Base-by-base conservation (phyloP, 1,140 invertebrate genomes). In the Littorina saxatilis region DNA sequence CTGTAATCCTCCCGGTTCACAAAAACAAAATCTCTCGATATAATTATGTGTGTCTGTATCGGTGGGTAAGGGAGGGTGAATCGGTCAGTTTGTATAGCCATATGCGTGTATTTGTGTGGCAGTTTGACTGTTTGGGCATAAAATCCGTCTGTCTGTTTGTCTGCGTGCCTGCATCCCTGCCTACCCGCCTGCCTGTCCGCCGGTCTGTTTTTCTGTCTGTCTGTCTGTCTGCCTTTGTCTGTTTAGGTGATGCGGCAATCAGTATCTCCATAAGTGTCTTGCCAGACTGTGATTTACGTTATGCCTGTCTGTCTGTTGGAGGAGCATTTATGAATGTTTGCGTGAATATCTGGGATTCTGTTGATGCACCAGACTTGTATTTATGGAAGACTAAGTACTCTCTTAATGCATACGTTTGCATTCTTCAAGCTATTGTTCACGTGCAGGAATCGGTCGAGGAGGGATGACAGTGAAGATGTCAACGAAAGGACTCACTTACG, bases 401-500 rank as follows among this genome's bases (percentile, higher is more conserved):
- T 11, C 9, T 50, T 50, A 11, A 50, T 20, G 47, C 47, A 50
- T 50, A 11, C 9, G 47, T 50, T 50, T 50, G 9, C 9, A 50
- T 58, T 58, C 9, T 58, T n/a, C n/a, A n/a, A n/a, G n/a, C n/a
- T n/a, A n/a, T n/a, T n/a, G n/a, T n/a, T n/a, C n/a, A n/a, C n/a
- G n/a, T 39, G 27, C 76, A 78, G 76, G 39, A 58, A 58, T 20
- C 35, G 61, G 23, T 40, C 50, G 5, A 35, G 52, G 9, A 63
- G 58, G 2, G 47, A 77, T 4, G 85, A 85, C 39, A 77, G 81
- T 52, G 87, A 89, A 27, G 86, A 87, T 32, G 83, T 79, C 20
- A 85, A 84, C 29, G 88, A 90, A 81, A 88, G 85, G 50, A 87
- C 87, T 27, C 84, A 82, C 58, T 80, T 89, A 1, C 86, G 84